Conservation (phyloP, 2,113 vertebrate genomes). For the Apus apus region DNA sequence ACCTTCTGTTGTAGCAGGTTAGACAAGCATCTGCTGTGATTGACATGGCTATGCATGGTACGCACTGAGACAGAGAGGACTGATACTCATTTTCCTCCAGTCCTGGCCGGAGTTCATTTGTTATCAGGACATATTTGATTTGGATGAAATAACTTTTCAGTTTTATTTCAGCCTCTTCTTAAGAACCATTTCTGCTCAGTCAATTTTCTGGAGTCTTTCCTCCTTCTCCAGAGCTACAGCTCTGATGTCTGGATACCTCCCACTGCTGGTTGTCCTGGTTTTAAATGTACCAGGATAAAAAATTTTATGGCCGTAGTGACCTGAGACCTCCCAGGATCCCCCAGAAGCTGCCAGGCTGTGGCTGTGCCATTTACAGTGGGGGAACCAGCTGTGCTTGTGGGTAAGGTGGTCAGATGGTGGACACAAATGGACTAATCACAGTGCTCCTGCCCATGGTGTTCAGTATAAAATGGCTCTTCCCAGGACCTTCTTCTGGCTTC, state of each 20-base stretch:
- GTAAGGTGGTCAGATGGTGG: too few relatives aligned
- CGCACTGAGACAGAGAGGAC: not conserved
- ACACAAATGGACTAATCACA: too few relatives aligned
- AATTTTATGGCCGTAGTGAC: too few relatives aligned
- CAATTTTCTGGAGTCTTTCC: not conserved
- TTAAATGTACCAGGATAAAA: too few relatives aligned
- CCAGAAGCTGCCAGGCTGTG: too few relatives aligned
- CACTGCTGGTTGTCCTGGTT: too few relatives aligned
- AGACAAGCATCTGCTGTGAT: fast-evolving
- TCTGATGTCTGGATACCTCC: not conserved
- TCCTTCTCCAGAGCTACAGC: not conserved
- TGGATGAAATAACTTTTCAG: not conserved
- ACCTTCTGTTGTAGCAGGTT: not conserved
- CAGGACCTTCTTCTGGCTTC: too few relatives aligned
- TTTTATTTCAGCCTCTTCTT: not conserved
- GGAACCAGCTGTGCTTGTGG: too few relatives aligned
- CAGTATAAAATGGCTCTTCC: too few relatives aligned
- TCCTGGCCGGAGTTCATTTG: not conserved
- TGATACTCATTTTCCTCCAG: not conserved
- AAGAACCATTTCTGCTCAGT: not conserved
- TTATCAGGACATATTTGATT: not conserved
- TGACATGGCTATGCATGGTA: not conserved
- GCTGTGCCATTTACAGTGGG: too few relatives aligned
- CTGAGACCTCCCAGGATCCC: too few relatives aligned
- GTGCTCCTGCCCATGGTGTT: too few relatives aligned